Base-by-base conservation (phyloP, 2,888 invertebrate species). In the Nebria salina region DNA sequence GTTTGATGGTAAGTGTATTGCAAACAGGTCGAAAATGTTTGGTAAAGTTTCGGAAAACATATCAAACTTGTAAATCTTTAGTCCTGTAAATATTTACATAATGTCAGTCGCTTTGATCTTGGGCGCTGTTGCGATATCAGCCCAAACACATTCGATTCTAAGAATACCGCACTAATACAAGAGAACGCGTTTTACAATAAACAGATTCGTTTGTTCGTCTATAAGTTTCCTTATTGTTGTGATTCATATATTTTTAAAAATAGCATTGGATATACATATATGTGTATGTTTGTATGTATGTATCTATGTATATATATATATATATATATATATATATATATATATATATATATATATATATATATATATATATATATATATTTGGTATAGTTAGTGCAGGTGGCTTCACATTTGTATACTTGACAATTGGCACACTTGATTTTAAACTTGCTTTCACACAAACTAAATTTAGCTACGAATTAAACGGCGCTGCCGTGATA, bases 11-110 rank as follows among this genome's bases (percentile, higher is more conserved):
- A 20, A 34, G 34, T 34, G 34, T 34, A n/a, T n/a, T n/a, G n/a
- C 34, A 2, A 34, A 34, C 1, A 34, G 4, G 34, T 34, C 34
- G 34, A 34, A 34, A 34, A 34, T 34, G 34, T 34, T 65, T 65
- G 7, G 13, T 65, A n/a, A 66, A 25, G 1, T 66, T 66, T 66
- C 25, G 11, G 15, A 25, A 20, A 66, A 66, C 66, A 20, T 66
- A 25, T 66, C 66, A 66, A 8, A 20, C 7, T 20, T 43, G 74
- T 75, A 75, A 75, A 68, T 68, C 68, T 76, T 76, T 68, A 66
- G 68, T 41, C 42, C 41, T 8, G 66, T 76, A 76, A 34, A 76
- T 76, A 76, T 76, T 76, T 68, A 76, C 68, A 66, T 41, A 15
- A 15, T 76, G 65, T 15, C 66, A 25, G 41, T 76, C 66, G 42